phyloP scores from a whole-genome alignment of 2,797 vertebrate genomes.

The Geotrypetes seraphini region DNA sequence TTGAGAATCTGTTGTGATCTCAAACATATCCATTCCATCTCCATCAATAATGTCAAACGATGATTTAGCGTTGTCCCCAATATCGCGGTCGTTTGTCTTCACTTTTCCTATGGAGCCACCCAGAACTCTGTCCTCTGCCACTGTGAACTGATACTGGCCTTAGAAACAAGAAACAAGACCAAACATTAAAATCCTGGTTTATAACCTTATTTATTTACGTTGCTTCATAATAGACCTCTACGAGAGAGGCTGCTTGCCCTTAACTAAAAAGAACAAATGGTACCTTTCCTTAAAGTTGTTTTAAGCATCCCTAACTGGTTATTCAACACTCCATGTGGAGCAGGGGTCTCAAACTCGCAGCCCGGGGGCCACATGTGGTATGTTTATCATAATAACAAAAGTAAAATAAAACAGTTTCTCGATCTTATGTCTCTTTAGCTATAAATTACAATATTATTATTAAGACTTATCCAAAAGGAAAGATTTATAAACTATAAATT shows the following conservation, averaged over 20 bases:
- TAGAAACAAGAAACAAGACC: slow-evolving; percentile 25
- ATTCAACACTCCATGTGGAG: neutral
- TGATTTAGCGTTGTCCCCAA: slow-evolving; percentile 86
- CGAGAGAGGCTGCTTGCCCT: too few relatives aligned
- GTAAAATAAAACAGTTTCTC: too few relatives aligned
- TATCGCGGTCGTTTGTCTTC: slow-evolving; percentile 86
- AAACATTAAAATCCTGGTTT: slow-evolving; percentile 7
- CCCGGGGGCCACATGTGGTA: too few relatives aligned
- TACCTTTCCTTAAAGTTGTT: too few relatives aligned
- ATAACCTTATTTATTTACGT: neutral
- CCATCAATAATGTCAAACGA: slow-evolving; percentile 87
- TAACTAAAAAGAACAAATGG: too few relatives aligned
- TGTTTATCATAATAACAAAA: too few relatives aligned
- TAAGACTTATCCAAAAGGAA: too few relatives aligned
- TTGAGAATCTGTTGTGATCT: slow-evolving; percentile 78
- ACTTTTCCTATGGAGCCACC: slow-evolving; percentile 83
- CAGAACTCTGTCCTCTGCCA: slow-evolving; percentile 78
- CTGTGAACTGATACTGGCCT: slow-evolving; percentile 92
- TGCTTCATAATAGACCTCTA: neutral
- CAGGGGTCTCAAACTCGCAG: too few relatives aligned
- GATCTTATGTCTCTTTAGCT: too few relatives aligned
- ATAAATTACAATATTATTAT: too few relatives aligned
- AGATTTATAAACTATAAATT: too few relatives aligned
- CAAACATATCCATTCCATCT: slow-evolving; percentile 80
- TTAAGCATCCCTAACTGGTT: too few relatives aligned